A percentile compares a stretch with the other conserved stretches of the same genome.
These are phyloP conservation scores for Drosophila busckii DNA, from an alignment of 1,140 invertebrate species.

Conservation along the genomic window DNA sequence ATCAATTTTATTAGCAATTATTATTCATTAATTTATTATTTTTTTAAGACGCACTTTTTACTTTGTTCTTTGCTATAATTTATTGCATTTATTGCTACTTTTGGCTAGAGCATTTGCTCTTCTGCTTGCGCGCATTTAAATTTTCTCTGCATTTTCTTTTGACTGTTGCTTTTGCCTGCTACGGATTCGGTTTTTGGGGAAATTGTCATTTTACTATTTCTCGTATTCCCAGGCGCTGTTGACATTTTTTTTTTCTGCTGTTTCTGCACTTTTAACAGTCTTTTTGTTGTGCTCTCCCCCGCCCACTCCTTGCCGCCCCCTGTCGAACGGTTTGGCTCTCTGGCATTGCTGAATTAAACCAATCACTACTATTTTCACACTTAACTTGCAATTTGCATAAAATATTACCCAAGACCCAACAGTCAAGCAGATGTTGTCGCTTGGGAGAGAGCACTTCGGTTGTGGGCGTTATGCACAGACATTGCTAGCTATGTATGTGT, in stretches of 20 bases:
- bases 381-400: conserved; percentile 78
- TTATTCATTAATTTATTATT: background rate
- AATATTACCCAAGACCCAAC: conserved; percentile 76
- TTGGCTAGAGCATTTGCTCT: conserved; percentile 25
- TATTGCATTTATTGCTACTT: background rate
- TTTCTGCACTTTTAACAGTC: conserved; percentile 59
- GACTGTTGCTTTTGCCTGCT: conserved; percentile 48
- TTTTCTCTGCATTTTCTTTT: background rate
- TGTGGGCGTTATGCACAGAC: background rate
- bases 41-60: background rate
- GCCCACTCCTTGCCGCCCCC: conserved; percentile 3
- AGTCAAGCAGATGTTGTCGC: conserved; percentile 55
- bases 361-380: conserved; percentile 77
- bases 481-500: background rate
- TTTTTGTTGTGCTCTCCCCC: conserved; percentile 20
- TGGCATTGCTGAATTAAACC: conserved; percentile 77
- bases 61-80: too few species aligned
- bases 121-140: background rate
- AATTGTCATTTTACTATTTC: conserved; percentile 74
- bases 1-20: background rate
- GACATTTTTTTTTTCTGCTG: conserved; percentile 75
- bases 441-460: conserved; percentile 22
- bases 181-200: conserved; percentile 48
- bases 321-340: conserved; percentile 4
- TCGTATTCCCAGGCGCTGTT: conserved; percentile 57